Percentiles rank a stretch among this genome's conserved stretches.
These are phyloP conservation scores for Rhimphoctona megacephalus DNA, from an alignment of 2,888 invertebrate species.

Conservation along the genomic window DNA sequence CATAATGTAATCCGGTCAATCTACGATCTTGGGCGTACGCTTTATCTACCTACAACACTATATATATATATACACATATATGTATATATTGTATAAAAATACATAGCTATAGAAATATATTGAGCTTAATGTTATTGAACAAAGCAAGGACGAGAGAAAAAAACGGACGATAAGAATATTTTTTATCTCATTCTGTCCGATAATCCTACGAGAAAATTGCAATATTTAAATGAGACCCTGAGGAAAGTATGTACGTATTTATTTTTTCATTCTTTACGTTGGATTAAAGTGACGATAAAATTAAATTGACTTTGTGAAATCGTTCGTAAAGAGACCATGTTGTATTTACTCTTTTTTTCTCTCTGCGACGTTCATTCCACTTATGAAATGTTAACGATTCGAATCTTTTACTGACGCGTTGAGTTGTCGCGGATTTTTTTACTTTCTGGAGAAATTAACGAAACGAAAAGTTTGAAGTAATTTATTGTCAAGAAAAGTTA, in stretches of 20 bases:
- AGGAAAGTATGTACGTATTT: conserved; percentile 4
- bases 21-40: conserved; percentile 64
- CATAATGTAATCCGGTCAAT: conserved; percentile 69
- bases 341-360: background rate
- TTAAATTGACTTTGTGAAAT: conserved; percentile 23
- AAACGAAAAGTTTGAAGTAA: conserved; percentile 2
- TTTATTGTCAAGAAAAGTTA: conserved; percentile 36
- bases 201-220: conserved; percentile 21
- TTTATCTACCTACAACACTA: conserved; percentile 31
- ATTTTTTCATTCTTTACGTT: conserved; percentile 8
- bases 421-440: background rate
- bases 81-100: background rate
- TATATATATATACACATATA: conserved; percentile 9
- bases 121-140: conserved; percentile 43
- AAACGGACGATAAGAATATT: conserved; percentile 24
- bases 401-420: background rate
- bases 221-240: background rate
- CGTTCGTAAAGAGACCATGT: background rate
- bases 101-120: conserved; percentile 13
- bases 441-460: background rate
- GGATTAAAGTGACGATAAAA: conserved; percentile 15
- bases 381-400: background rate
- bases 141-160: conserved; percentile 12
- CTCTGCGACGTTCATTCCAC: background rate
- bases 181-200: conserved; percentile 41